phyloP scores from a whole-genome alignment of 1,140 invertebrate genomes.

The Aphis craccivora region DNA sequence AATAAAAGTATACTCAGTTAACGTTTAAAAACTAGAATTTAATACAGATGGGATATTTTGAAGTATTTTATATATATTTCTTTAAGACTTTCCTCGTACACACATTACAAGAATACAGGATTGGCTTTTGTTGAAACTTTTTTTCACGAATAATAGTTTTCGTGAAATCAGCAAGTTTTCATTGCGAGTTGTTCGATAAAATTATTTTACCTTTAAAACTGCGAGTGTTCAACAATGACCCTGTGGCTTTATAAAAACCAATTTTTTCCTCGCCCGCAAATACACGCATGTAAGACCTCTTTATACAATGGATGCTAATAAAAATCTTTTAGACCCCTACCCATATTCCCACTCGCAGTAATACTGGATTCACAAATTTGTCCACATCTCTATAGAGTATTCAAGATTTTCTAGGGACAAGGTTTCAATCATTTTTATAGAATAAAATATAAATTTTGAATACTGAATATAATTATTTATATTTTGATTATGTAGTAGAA shows the following conservation, averaged over 20 bases:
- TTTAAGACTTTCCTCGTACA: background rate
- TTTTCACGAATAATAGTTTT: slow-evolving; percentile 27
- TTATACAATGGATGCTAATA: slow-evolving; percentile 44
- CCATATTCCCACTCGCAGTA: background rate
- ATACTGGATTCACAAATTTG: background rate
- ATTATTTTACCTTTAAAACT: slow-evolving; percentile 41
- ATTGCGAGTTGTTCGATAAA: background rate
- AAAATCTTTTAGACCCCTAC: background rate
- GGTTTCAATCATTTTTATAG: background rate
- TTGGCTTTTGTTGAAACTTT: slow-evolving; percentile 13
- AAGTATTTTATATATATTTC: background rate
- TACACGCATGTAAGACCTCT: background rate
- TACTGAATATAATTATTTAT: background rate
- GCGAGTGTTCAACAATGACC: slow-evolving; percentile 7
- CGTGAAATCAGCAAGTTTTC: slow-evolving; percentile 31
- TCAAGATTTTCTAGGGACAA: background rate
- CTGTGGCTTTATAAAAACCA: background rate
- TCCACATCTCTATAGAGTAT: background rate
- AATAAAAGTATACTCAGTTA: background rate
- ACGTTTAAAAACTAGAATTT: background rate
- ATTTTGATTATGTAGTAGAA: background rate
- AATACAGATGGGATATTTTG: background rate
- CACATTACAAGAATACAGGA: background rate
- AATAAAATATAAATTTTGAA: background rate
- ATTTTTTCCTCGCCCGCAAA: background rate